Base-by-base conservation (phyloP, 2,888 invertebrate genomes). In the Cheilosia soror region DNA sequence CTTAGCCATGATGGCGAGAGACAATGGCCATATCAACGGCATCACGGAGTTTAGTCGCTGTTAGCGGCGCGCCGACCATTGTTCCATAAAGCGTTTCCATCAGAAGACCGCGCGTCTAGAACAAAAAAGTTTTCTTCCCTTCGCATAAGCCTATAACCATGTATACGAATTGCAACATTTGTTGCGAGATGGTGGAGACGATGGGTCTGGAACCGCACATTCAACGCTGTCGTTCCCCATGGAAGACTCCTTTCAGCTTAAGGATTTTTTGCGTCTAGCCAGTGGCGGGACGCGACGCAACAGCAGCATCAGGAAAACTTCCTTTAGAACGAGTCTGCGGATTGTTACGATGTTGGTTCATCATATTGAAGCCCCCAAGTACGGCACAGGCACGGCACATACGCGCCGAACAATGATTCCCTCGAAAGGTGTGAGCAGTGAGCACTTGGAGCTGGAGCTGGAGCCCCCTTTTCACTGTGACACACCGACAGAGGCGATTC, bases 11-110 rank as follows among this genome's bases (percentile, higher is more conserved):
- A 53, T 55, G 33, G 47, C 44, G 13, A 44, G 68, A 75, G 58
- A 84, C 84, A 84, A 80, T 80, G 66, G 84, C 69, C 73, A 71
- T 84, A 73, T 75, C 75, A 79, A 75, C 80, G 72, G 81, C 76
- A 55, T 66, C 42, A 51, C 47, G 57, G 40, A 44, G 15, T 58
- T 57, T 69, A 53, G 69, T 51, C 65, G 47, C 33, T 65, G 66
- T 27, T 79, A 57, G 73, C 63, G 63, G 73, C 63, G 63, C 51
- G 44, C 79, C 63, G 65, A 60, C 72, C 37, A 72, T 80, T 84
- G 75, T 84, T 80, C 62, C 68, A 40, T 65, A 84, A 84, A 84
- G 65, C 65, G 84, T 80, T 84, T 53, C 69, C 73, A 80, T 71
- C 71, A 79, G 69, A 51, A 6, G 37, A 63, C 63, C 44, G 37